Base-by-base conservation (phyloP, 1,140 invertebrate species). In the Campoletis sonorensis region DNA sequence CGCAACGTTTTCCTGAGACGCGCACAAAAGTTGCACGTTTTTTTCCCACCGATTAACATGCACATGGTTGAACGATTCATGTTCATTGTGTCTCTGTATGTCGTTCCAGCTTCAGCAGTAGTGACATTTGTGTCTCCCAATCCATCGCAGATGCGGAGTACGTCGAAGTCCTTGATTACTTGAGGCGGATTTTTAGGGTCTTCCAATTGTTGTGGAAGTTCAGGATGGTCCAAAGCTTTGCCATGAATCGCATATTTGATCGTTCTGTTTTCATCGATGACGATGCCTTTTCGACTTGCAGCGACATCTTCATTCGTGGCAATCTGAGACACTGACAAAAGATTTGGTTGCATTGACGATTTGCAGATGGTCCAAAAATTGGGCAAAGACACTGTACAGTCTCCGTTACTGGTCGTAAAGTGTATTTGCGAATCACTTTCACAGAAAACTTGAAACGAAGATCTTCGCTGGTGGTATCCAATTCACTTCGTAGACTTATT, bases 1-100 rank as follows among this genome's bases (percentile, higher is more conserved):
- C 3, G 45, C 33, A 79, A 40, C 0, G 61, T 79, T 71, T 79
- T 79, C 27, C 67, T 79, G n/a, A 79, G 64, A 7, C 78, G 58
- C 8, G 10, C 67, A 61, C 58, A 79, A 21, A 70, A 70, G 33
- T 79, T 49, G 49, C 78, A 79, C 49, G 13, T 79, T 30, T 70
- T 70, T 10, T 79, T 79, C n/a, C 18, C 30, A 13, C 61, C 33
- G 23, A 79, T 45, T 61, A 79, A 70, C 45, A 15, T 67, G 23
- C 78, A 70, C 21, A 30, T n/a, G 4, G 61, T 16, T 13, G 58
- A 70, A 0, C 67, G 64, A 4, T 40, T 8, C 1, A 68, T 70
- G 5, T 70, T 49, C 30, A 79, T 30, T 40, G 5, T 79, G 16
- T 79, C 78, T 26, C 4, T 68, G 21, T 4, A 70, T 16, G 30